Percentiles rank a stretch among this genome's conserved stretches.
These are phyloP conservation scores for Hybos culiciformis DNA, from an alignment of 2,888 invertebrate genomes.

Conservation along the genomic window DNA sequence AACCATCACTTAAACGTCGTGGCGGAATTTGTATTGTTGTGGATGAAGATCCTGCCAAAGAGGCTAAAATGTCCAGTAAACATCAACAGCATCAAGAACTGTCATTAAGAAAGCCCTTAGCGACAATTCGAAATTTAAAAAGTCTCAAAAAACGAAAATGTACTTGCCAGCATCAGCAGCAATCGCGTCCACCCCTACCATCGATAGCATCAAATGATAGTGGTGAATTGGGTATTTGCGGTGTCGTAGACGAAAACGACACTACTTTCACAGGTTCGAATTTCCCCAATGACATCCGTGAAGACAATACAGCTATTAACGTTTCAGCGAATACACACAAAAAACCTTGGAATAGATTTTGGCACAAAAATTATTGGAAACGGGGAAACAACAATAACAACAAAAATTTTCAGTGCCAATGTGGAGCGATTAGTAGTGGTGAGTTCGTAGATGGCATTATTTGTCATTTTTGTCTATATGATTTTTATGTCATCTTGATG, in stretches of 20 bases:
- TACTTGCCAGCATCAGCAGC: constrained; percentile 9
- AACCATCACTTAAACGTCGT: constrained; percentile 34
- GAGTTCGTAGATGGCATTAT: not conserved
- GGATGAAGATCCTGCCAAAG: constrained; percentile 31
- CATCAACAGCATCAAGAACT: constrained; percentile 5
- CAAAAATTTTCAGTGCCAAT: constrained; percentile 8
- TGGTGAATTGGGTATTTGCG: not conserved
- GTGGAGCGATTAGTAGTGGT: constrained; percentile 9
- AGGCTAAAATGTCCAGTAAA: constrained; percentile 20
- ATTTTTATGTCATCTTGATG: too few species aligned
- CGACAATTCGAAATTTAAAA: constrained; percentile 13
- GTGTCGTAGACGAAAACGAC: not conserved
- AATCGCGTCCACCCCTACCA: constrained; percentile 4
- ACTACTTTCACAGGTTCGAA: not conserved
- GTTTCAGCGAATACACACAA: constrained; percentile 9
- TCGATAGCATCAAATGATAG: not conserved
- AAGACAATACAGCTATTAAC: not conserved
- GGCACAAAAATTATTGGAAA: constrained; percentile 29
- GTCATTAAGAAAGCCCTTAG: constrained; percentile 15
- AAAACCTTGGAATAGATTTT: constrained; percentile 25
- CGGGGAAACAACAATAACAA: constrained; percentile 17
- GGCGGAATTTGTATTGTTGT: constrained; percentile 37
- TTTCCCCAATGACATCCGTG: not conserved
- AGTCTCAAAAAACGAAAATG: constrained; percentile 12
- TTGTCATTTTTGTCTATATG: too few species aligned